Conservation (phyloP, 1,140 invertebrate genomes). For the Panagrolaimus sp. region DNA sequence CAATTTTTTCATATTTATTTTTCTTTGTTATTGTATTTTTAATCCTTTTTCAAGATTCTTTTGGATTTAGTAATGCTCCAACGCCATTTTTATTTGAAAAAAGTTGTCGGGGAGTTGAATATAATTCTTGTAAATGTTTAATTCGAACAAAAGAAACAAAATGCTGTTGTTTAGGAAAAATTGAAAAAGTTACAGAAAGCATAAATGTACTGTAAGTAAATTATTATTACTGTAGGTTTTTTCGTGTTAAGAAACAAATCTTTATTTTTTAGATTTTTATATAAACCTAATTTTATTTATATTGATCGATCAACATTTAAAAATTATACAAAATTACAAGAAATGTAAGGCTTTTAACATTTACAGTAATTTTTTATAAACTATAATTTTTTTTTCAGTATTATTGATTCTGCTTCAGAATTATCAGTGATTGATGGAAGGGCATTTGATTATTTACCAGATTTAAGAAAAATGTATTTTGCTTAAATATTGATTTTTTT, state of each 20-base stretch:
- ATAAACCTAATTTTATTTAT: not conserved
- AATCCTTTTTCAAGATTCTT: no score
- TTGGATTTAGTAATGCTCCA: no score
- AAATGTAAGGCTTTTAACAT: conserved; percentile 25
- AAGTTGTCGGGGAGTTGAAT: not conserved
- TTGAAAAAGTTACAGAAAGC: not conserved
- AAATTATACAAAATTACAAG: conserved; percentile 30
- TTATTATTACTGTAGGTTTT: not conserved
- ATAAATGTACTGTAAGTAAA: not conserved
- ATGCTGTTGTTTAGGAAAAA: conserved; percentile 9
- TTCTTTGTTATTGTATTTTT: no score
- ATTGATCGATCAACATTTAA: conserved; percentile 19
- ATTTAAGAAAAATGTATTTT: conserved; percentile 40
- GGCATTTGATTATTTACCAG: conserved; percentile 30
- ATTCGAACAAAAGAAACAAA: not conserved
- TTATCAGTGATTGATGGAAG: conserved; percentile 29
- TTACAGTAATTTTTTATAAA: conserved; percentile 2
- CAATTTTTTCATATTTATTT: no score
- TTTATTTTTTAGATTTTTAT: not conserved
- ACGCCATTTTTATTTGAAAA: not conserved
- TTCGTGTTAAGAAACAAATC: not conserved
- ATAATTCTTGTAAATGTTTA: not conserved
- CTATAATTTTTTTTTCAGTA: conserved; percentile 28
- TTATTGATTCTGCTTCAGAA: conserved; percentile 32
- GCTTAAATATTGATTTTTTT: conserved; percentile 16